These are phyloP conservation scores for Eristalis tenax DNA, from an alignment of 2,888 invertebrate species.

Conservation along the genomic window DNA sequence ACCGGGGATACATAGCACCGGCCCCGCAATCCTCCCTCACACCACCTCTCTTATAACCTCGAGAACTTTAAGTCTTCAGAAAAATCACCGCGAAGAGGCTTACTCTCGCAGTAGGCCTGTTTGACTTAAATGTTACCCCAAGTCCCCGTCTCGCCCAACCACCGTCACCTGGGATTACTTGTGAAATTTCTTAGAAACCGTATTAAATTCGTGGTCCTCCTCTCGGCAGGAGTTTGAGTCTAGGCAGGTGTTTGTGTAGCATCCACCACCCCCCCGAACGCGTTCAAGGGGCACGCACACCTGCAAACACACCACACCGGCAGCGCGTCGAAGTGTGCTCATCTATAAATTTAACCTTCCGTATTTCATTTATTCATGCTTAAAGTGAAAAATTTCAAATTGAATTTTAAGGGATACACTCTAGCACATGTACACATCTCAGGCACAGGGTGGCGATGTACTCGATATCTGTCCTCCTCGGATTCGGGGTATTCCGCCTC, in stretches of 20 bases:
- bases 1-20: no score
- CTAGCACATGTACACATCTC: neutral
- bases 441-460: neutral
- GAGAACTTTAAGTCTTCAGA: slow-evolving; percentile 9
- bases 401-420: slow-evolving; percentile 61
- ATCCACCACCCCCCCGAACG: neutral
- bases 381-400: slow-evolving; percentile 69
- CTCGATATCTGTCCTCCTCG: neutral
- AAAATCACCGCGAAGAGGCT: slow-evolving; percentile 39
- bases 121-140: slow-evolving; percentile 7
- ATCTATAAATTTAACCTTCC: slow-evolving; percentile 64
- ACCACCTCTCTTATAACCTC: no score
- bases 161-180: slow-evolving; percentile 49
- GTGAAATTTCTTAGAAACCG: slow-evolving; percentile 47
- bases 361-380: slow-evolving; percentile 69
- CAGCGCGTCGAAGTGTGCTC: neutral
- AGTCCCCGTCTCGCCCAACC: neutral
- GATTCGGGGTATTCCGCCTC: slow-evolving; percentile 58
- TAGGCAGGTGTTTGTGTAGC: neutral
- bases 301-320: neutral
- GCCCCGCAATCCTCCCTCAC: no score
- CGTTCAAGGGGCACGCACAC: no score
- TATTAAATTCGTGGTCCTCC: slow-evolving; percentile 30
- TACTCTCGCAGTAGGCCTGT: slow-evolving; percentile 8
- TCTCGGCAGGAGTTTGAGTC: neutral